Conservation (phyloP, 2,797 vertebrate species). For the Setipinna tenuifilis region DNA sequence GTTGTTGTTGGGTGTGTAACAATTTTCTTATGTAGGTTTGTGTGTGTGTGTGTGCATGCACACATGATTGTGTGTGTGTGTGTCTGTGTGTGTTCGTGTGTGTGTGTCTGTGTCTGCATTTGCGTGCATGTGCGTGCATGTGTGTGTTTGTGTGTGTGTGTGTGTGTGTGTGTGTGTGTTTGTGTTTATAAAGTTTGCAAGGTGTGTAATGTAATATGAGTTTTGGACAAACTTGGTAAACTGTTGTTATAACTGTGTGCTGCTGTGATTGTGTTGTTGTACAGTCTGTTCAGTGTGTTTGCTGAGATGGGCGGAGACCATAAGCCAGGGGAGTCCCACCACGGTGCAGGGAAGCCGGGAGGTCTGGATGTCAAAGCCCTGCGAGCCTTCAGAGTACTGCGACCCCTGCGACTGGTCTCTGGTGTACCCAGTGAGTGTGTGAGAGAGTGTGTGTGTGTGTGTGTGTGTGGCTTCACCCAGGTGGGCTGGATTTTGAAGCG, state of each 20-base stretch:
- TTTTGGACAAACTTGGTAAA: too few species aligned
- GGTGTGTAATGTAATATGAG: too few species aligned
- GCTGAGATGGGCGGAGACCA: slow-evolving; percentile 88
- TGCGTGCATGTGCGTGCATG: slow-evolving; percentile 24
- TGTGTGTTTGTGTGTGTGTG: not conserved
- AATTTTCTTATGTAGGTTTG: not conserved
- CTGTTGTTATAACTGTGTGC: too few species aligned
- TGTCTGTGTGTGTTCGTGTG: not conserved
- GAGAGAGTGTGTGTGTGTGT: slow-evolving; percentile 32
- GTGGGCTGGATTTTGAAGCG: too few species aligned
- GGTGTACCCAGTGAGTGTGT: slow-evolving; percentile 93
- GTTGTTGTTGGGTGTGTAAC: slow-evolving; percentile 88
- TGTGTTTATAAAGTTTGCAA: too few species aligned
- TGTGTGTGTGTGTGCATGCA: slow-evolving; percentile 21
- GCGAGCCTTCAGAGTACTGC: slow-evolving; percentile 92
- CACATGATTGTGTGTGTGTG: not conserved
- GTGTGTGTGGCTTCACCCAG: too few species aligned
- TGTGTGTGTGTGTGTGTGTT: not conserved
- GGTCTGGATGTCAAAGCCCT: slow-evolving; percentile 98
- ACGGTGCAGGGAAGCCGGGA: slow-evolving; percentile 90
- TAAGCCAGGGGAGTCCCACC: slow-evolving; percentile 78
- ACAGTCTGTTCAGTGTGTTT: slow-evolving; percentile 88
- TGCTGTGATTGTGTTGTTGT: not conserved
- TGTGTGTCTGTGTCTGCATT: not conserved
- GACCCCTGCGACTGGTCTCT: slow-evolving; percentile 94